A percentile compares a stretch with the other conserved stretches of the same genome.
Conservation (phyloP, 2,888 invertebrate genomes). For the Synanthedon myopaeformis region DNA sequence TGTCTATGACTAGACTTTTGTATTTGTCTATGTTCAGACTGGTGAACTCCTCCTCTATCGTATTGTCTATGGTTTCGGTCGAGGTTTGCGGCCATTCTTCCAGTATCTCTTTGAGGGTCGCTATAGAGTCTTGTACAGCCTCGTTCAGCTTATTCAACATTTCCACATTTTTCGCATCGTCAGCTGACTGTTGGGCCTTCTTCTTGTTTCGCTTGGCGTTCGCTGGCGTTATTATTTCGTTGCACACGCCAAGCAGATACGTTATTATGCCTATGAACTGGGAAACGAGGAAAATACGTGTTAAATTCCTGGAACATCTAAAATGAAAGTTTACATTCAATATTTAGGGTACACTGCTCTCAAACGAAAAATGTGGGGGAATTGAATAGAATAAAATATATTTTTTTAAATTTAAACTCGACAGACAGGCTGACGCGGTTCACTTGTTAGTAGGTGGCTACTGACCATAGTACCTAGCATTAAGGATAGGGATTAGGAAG, state of each 20-base stretch:
- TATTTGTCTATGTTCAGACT: constrained; percentile 43
- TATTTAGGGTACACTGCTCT: too few relatives aligned
- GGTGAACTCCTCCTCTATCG: constrained; percentile 43
- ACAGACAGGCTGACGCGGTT: too few relatives aligned
- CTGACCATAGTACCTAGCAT: too few relatives aligned
- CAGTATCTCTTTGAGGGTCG: constrained; percentile 44
- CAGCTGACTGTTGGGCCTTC: constrained; percentile 58
- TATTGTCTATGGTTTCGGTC: constrained; percentile 11
- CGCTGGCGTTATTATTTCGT: constrained; percentile 60
- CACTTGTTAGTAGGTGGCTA: too few relatives aligned
- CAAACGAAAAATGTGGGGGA: too few relatives aligned
- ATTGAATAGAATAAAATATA: too few relatives aligned
- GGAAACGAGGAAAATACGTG: constrained; percentile 7
- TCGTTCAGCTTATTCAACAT: constrained; percentile 40
- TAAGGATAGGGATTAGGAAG: too few relatives aligned
- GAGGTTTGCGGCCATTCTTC: constrained; percentile 39
- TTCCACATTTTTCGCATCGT: constrained; percentile 43
- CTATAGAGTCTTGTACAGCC: constrained; percentile 37
- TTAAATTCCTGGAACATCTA: background rate
- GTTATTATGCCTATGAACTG: constrained; percentile 72
- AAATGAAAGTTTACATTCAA: too few relatives aligned
- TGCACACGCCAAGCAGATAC: constrained; percentile 68
- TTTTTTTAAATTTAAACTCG: too few relatives aligned
- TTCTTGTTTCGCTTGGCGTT: constrained; percentile 70
- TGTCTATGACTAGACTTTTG: constrained; percentile 46